Evolutionary conservation across 2,113 vertebrate species (phyloP), one percentile per base, ranked within the genome.

Genomic region (Triplophysa siluroides): DNA sequence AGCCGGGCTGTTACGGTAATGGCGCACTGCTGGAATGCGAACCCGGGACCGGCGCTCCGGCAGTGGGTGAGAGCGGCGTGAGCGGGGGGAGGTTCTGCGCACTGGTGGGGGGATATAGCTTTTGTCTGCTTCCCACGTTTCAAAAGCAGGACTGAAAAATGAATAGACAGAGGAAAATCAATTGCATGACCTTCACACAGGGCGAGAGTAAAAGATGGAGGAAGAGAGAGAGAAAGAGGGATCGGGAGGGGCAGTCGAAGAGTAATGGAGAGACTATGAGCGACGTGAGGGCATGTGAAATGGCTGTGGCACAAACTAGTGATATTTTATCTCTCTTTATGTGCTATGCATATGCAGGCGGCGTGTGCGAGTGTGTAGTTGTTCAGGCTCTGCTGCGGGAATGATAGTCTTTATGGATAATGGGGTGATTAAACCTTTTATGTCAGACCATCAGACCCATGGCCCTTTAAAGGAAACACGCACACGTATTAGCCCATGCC

Each of bases 101-200:
- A 8, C 21, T 5, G 19, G 83, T 87, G 83, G 87, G 88, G 79
- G 87, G 85, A 65, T 33, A 79, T 87, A 86, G 91, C 92, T 94
- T 94, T 94, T 94, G 92, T 94, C 92, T 94, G 93, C 93, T 92
- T 94, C 90, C 91, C 93, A 93, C 93, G 93, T 93, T 92, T 94
- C 90, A 93, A 94, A 93, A 91, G 91, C 91, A 92, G 91, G 92
- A 92, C 92, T 93, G 92, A 94, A 94, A 93, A 94, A 93, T 93
- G 92, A 93, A 93, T 93, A 93, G 92, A 93, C 91, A 92, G 92
- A 93, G 89, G 89, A 93, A 94, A 94, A 93, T 94, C 93, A 94
- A 93, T 94, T 93, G 93, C 89, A 91, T 94, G 93, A 94, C 93
- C 93, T 94, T 94, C 93, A 93, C 90, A 92, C 86, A 86, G 88